A percentile compares a stretch with the other conserved stretches of the same genome.
Conservation (phyloP, 2,888 invertebrate species). For the Chamaedrilus cognettii region DNA sequence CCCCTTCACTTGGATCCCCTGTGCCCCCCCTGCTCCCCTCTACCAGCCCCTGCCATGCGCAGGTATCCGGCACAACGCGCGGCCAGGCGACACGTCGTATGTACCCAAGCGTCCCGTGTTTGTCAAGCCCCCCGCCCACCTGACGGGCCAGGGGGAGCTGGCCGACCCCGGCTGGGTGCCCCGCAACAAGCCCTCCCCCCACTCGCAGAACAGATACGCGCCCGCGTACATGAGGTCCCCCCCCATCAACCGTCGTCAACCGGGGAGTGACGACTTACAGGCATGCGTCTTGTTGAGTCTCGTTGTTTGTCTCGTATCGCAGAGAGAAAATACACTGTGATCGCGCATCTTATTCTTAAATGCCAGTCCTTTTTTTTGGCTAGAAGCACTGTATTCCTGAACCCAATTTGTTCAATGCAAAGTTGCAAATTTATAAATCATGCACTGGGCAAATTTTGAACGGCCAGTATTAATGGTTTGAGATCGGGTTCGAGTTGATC, state of each 20-base stretch:
- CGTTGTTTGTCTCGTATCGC: background rate
- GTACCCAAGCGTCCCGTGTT: slow-evolving; percentile 20
- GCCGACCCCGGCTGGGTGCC: slow-evolving; percentile 24
- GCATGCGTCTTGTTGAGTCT: too few species aligned
- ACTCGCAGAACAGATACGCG: background rate
- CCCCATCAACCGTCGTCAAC: background rate
- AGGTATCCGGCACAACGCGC: slow-evolving; percentile 13
- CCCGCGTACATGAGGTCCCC: slow-evolving; percentile 2
- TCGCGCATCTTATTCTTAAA: background rate
- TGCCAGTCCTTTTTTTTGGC: background rate
- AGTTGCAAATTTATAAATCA: too few species aligned
- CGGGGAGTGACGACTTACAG: background rate
- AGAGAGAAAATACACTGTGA: too few species aligned
- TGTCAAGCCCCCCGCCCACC: too few species aligned
- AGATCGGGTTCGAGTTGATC: too few species aligned
- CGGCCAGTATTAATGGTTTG: too few species aligned
- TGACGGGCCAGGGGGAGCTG: background rate
- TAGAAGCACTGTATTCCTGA: too few species aligned
- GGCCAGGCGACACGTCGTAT: slow-evolving; percentile 22
- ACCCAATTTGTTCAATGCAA: too few species aligned
- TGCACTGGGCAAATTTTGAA: too few species aligned
- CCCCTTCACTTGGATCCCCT: too few species aligned
- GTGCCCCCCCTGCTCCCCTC: too few species aligned
- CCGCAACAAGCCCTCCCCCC: background rate
- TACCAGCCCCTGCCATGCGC: too few species aligned